These are phyloP conservation scores for Synaphobranchus kaupii DNA, from an alignment of 2,797 vertebrate species.

Conservation along the genomic window DNA sequence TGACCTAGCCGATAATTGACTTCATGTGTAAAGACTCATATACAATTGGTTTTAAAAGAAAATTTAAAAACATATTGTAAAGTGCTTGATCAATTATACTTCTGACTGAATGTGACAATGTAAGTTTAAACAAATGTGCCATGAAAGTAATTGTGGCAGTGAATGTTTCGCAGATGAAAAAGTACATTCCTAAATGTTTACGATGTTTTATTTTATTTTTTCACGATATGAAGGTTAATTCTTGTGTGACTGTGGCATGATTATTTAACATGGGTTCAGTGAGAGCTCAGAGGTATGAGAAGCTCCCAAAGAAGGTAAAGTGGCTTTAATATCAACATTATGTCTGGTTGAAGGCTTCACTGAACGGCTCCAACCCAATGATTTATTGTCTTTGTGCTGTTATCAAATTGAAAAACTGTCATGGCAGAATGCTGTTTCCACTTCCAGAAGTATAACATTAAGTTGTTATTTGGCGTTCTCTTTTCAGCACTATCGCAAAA, in stretches of 20 bases:
- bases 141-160: not conserved
- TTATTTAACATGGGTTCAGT: constrained; percentile 46
- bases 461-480: constrained; percentile 20
- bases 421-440: constrained; percentile 47
- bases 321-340: constrained; percentile 74
- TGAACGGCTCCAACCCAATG: constrained; percentile 60
- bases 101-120: not conserved
- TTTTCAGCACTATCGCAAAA: constrained; percentile 47
- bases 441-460: constrained; percentile 32
- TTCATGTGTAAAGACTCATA: not conserved
- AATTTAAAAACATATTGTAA: not conserved
- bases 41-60: not conserved
- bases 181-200: constrained; percentile 63
- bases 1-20: not conserved
- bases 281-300: constrained; percentile 42
- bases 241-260: constrained; percentile 50
- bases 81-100: not conserved
- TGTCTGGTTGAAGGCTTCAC: constrained; percentile 62
- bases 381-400: constrained; percentile 69
- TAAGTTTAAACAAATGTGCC: not conserved
- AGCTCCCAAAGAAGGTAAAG: constrained; percentile 58
- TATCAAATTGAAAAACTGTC: constrained; percentile 64
- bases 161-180: constrained; percentile 10
- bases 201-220: constrained; percentile 65
- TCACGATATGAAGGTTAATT: constrained; percentile 59